Conservation (phyloP, 2,888 invertebrate species). For the Scelioninae gen. 1 region DNA sequence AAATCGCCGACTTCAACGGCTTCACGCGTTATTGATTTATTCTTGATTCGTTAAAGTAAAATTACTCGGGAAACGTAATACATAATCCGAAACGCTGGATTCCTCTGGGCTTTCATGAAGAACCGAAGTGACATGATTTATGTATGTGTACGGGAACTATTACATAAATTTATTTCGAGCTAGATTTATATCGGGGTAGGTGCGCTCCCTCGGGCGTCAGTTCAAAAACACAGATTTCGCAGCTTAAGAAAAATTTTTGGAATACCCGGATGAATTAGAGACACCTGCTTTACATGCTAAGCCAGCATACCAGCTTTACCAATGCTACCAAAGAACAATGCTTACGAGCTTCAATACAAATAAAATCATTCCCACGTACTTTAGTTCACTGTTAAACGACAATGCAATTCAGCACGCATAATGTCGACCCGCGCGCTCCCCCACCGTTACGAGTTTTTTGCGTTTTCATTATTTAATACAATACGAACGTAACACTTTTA, state of each 20-base stretch:
- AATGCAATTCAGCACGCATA: conserved; percentile 20
- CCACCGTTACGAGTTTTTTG: background rate
- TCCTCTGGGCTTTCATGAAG: conserved; percentile 62
- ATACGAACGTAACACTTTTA: background rate
- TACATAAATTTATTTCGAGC: conserved; percentile 73
- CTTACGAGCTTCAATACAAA: conserved; percentile 62
- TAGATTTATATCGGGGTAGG: conserved; percentile 73
- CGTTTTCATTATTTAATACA: background rate
- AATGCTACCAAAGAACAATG: conserved; percentile 51
- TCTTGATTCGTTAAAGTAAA: conserved; percentile 43
- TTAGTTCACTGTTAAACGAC: conserved; percentile 55
- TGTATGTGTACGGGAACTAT: conserved; percentile 69
- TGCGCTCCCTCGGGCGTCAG: conserved; percentile 62
- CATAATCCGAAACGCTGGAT: conserved; percentile 55
- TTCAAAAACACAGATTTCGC: conserved; percentile 70
- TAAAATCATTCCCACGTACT: conserved; percentile 42
- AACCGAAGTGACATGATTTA: conserved; percentile 71
- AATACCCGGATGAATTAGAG: conserved; percentile 67
- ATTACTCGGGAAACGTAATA: conserved; percentile 60
- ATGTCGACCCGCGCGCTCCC: background rate
- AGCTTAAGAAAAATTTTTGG: conserved; percentile 69
- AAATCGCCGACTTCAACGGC: conserved; percentile 9
- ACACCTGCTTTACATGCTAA: conserved; percentile 67
- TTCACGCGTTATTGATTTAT: conserved; percentile 44
- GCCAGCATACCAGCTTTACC: conserved; percentile 58